A percentile compares a stretch with the other conserved stretches of the same genome.
Conservation (phyloP, 1,140 invertebrate genomes). For the Pantala flavescens region DNA sequence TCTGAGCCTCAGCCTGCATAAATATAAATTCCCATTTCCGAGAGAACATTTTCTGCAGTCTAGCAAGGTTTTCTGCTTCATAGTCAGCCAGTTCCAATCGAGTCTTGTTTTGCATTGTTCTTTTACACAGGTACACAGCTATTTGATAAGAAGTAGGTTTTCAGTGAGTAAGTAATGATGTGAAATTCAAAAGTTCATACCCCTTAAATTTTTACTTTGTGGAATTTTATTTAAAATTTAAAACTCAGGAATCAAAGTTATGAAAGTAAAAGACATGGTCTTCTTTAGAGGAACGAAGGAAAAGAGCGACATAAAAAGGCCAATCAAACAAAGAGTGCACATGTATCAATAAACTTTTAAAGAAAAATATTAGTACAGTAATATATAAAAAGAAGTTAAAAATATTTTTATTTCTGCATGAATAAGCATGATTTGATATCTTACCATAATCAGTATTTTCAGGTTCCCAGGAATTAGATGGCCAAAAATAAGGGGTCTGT, state of each 20-base stretch:
- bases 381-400: constrained; percentile 17
- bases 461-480: constrained; percentile 97
- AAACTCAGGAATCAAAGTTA: no score
- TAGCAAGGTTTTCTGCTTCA: constrained; percentile 93
- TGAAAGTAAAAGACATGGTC: no score
- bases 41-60: constrained; percentile 98
- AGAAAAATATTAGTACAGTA: constrained; percentile 19
- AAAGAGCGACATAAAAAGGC: no score
- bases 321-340: no score
- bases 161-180: no score
- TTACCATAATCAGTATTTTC: constrained; percentile 99
- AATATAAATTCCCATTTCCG: constrained; percentile 99
- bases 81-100: constrained; percentile 94
- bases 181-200: no score
- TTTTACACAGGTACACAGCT: constrained; percentile 98
- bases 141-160: constrained; percentile 31
- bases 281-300: no score
- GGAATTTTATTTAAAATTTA: no score
- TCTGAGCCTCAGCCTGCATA: constrained; percentile 84
- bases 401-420: constrained; percentile 20
- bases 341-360: constrained; percentile 9
- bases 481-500: constrained; percentile 99
- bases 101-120: constrained; percentile 99
- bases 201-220: not conserved
- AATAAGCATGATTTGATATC: constrained; percentile 19